Percentiles rank a stretch among this genome's conserved stretches.
These are phyloP conservation scores for Physella acuta DNA, from an alignment of 1,140 invertebrate species.

Conservation along the genomic window DNA sequence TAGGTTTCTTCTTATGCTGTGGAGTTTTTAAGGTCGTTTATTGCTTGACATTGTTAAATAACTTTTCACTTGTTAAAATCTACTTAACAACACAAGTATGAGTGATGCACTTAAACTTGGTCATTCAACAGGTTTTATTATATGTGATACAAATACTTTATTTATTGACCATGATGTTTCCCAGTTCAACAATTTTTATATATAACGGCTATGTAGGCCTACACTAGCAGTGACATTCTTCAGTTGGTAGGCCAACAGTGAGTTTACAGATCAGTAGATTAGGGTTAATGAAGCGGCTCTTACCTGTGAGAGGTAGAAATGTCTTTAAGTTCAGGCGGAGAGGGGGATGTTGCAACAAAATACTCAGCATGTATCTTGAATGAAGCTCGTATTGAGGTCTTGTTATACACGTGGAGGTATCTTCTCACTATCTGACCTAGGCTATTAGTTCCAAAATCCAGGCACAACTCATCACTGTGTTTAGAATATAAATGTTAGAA, in stretches of 20 bases:
- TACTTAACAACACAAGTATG: background rate
- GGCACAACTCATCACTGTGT: too few species aligned
- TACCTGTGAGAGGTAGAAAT: background rate
- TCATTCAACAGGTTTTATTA: background rate
- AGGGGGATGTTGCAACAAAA: conserved; percentile 36
- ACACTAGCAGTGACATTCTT: too few species aligned
- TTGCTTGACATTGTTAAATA: background rate
- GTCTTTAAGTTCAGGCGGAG: conserved; percentile 31
- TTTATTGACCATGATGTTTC: too few species aligned
- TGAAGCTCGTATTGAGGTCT: conserved; percentile 41
- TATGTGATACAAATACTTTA: too few species aligned
- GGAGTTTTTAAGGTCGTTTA: background rate
- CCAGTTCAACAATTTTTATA: too few species aligned
- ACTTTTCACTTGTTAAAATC: background rate
- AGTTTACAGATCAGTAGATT: too few species aligned
- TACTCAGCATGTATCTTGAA: conserved; percentile 36
- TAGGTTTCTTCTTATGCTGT: conserved; percentile 30
- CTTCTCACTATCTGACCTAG: conserved; percentile 35
- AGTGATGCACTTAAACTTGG: background rate
- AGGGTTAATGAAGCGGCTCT: too few species aligned
- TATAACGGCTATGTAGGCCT: too few species aligned
- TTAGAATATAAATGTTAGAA: too few species aligned
- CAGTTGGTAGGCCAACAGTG: too few species aligned
- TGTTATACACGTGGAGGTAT: conserved; percentile 43
- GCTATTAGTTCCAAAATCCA: conserved; percentile 41